Evolutionary conservation across 37 sponge, comb jelly and placozoan genomes (phyloP), one percentile per base, ranked within the genome.

Genomic region (Haliclona indistincta): DNA sequence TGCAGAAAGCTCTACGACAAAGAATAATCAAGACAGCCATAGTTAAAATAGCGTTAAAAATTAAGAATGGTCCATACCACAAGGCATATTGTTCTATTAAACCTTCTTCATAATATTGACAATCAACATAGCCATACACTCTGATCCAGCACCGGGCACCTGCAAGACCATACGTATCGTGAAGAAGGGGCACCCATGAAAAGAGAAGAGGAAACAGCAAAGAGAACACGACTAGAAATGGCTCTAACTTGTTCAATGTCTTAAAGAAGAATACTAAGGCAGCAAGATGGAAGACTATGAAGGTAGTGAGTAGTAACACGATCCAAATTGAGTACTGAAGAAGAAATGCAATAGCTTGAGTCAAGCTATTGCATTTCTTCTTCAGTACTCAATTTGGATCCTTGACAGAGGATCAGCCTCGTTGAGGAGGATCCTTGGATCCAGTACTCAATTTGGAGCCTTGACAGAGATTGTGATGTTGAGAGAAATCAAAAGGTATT

Each of bases 61-160:
- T 58, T 20, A 58, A 58, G 23, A 58, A 20, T 26, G 11, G 26
- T 25, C 60, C 60, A 58, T 58, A 58, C 60, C 60, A 58, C 11
- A 58, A 26, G 7, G 60, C 22, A 20, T 58, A 58, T 26, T n/a
- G 6, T 26, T 58, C 60, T n/a, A 58, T 58, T 20, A n/a, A 25
- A 25, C 60, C 60, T 25, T 25, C 28, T 58, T 58, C 25, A 20
- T 11, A 25, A 8, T 25, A 26, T 25, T 8, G 6, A 20, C 60
- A 58, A 20, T 58, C 26, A 58, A 25, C n/a, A n/a, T n/a, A n/a
- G 60, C n/a, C n/a, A 58, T 58, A 58, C 6, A 58, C 26, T 20
- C 28, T 58, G 7, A 58, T 58, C 60, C 60, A 58, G 28, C 60
- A 58, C 60, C 60, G n/a, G 7, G 60, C 6, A 25, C 60, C 60